These are phyloP conservation scores for Clarias platycephalus DNA, from an alignment of 2,797 vertebrate genomes.

Conservation along the genomic window DNA sequence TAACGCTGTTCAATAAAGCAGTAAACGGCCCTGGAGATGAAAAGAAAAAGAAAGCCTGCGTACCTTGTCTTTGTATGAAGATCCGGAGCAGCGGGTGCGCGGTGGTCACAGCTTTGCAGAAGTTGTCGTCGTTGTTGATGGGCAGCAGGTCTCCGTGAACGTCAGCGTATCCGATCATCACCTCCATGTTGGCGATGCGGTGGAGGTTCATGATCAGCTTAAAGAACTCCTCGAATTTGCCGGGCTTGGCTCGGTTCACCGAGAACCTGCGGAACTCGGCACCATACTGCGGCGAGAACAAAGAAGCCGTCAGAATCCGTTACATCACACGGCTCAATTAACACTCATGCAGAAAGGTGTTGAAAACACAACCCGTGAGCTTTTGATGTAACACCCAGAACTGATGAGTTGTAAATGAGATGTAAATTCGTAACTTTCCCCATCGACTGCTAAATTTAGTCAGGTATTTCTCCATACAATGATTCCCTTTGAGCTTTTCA, in stretches of 20 bases:
- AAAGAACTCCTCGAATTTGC: constrained; percentile 98
- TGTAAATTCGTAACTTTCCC: background rate
- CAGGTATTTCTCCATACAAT: background rate
- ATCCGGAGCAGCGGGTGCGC: constrained; percentile 92
- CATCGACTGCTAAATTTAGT: constrained; percentile 2
- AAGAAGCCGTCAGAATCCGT: background rate
- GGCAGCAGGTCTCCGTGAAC: constrained; percentile 95
- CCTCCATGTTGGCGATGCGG: constrained; percentile 88
- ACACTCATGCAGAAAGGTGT: background rate
- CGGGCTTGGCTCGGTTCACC: constrained; percentile 89
- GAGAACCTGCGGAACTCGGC: constrained; percentile 97
- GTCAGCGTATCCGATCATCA: constrained; percentile 95
- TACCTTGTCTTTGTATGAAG: constrained; percentile 98
- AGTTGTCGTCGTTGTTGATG: constrained; percentile 98
- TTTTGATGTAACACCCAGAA: background rate
- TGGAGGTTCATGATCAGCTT: constrained; percentile 94
- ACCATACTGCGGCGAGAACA: constrained; percentile 80
- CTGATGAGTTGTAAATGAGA: background rate
- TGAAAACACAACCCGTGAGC: background rate
- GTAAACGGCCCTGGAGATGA: background rate
- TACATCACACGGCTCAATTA: background rate
- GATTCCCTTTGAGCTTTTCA: constrained; percentile 9
- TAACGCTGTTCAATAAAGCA: background rate
- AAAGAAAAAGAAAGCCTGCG: background rate
- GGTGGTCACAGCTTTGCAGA: constrained; percentile 93